Evolutionary conservation across 1,140 invertebrate species (phyloP).

Genomic region (Ladona fulva): DNA sequence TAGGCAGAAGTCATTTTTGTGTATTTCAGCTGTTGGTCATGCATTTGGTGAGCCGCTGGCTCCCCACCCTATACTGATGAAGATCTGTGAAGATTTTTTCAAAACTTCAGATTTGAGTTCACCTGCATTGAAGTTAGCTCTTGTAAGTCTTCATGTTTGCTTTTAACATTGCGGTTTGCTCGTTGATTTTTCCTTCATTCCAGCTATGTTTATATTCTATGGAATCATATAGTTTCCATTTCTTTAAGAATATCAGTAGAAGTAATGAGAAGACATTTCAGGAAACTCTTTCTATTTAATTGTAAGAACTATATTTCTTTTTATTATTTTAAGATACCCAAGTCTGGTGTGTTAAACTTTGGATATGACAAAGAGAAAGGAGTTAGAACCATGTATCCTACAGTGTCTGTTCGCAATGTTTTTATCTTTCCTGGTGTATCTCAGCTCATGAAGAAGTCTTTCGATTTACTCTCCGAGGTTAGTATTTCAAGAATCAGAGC

Average conservation of each 20-base stretch:
- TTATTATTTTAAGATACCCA: slow-evolving; percentile 18
- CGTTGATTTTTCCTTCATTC: too few species aligned
- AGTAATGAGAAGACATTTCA: too few species aligned
- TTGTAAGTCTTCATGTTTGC: slow-evolving; percentile 11
- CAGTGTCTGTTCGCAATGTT: slow-evolving; percentile 17
- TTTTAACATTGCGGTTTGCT: too few species aligned
- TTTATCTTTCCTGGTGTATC: slow-evolving; percentile 20
- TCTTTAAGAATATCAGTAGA: too few species aligned
- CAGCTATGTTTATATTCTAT: too few species aligned
- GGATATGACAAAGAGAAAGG: slow-evolving; percentile 18
- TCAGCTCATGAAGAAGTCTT: slow-evolving; percentile 15
- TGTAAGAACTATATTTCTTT: background rate
- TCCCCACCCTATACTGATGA: slow-evolving; percentile 18
- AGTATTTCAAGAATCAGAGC: background rate
- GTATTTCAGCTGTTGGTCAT: slow-evolving; percentile 17
- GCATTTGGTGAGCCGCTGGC: slow-evolving; percentile 17
- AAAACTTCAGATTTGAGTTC: slow-evolving; percentile 19
- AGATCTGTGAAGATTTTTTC: slow-evolving; percentile 17
- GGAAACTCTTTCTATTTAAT: background rate
- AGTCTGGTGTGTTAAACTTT: slow-evolving; percentile 11
- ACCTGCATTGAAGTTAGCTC: slow-evolving; percentile 19
- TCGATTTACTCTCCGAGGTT: slow-evolving; percentile 12
- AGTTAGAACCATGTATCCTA: slow-evolving; percentile 17
- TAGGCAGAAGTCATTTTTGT: background rate
- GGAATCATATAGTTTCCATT: too few species aligned